Conservation (phyloP, 2,113 vertebrate genomes). For the Noturus placidus region DNA sequence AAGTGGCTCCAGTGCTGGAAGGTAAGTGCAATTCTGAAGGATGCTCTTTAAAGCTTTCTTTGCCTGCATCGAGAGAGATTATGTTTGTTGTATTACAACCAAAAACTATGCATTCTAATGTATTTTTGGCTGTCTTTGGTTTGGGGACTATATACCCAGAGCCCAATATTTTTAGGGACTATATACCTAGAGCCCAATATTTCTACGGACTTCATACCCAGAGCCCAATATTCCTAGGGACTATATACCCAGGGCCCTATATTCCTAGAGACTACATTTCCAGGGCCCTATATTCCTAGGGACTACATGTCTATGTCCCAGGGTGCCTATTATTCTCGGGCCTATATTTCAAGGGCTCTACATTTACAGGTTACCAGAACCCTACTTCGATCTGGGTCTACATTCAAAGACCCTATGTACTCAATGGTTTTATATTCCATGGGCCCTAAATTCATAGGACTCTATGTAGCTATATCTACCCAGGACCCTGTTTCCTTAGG, state of each 20-base stretch:
- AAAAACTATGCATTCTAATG: not conserved
- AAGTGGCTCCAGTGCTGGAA: slow-evolving; percentile 86
- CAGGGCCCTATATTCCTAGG: not conserved
- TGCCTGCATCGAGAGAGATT: slow-evolving; percentile 67
- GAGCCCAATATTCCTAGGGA: not conserved
- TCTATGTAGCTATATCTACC: not conserved
- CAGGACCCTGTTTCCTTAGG: not conserved
- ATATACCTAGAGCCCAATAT: not conserved
- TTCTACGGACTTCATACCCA: not conserved
- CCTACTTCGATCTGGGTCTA: not conserved
- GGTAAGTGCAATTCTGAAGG: slow-evolving; percentile 86
- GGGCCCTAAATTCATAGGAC: not conserved
- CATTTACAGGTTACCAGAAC: not conserved
- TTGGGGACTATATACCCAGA: not conserved
- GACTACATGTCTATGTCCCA: not conserved
- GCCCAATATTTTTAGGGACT: not conserved
- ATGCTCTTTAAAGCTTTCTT: slow-evolving; percentile 89
- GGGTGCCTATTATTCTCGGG: not conserved
- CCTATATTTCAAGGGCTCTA: not conserved
- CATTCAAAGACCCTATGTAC: not conserved
- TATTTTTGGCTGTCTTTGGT: not conserved
- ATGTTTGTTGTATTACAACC: not conserved
- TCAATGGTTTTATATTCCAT: not conserved
- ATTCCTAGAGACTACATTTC: not conserved
- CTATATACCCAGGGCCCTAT: not conserved